Conservation (phyloP, 2,113 vertebrate genomes). For the Trematocara variabile region DNA sequence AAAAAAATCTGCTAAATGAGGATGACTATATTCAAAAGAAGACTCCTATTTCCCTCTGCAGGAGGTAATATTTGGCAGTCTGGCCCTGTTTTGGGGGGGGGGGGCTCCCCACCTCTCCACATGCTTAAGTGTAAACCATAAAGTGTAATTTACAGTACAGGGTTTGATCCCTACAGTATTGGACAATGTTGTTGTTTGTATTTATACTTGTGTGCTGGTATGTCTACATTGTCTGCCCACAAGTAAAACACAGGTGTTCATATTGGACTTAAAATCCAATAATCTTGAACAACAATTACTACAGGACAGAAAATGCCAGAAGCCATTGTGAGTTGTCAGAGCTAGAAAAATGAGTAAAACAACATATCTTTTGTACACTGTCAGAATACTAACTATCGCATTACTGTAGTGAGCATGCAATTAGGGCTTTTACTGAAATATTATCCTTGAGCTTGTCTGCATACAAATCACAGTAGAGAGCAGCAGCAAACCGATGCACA, state of each 20-base stretch:
- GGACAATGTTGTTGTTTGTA: background rate
- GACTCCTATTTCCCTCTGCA: background rate
- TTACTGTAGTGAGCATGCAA: background rate
- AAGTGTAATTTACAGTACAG: background rate
- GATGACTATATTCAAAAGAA: background rate
- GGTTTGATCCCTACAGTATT: background rate
- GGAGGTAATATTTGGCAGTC: background rate
- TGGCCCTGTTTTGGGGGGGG: background rate
- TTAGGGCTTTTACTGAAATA: background rate
- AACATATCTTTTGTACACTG: background rate
- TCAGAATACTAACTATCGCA: background rate
- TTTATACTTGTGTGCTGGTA: background rate
- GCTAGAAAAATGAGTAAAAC: background rate
- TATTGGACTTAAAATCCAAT: background rate
- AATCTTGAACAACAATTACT: background rate
- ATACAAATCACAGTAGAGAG: background rate
- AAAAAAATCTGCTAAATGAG: background rate
- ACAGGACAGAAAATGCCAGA: background rate
- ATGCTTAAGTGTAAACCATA: background rate
- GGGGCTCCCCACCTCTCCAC: fast-evolving
- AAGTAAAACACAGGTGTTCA: background rate
- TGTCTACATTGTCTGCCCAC: background rate
- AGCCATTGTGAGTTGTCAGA: fast-evolving
- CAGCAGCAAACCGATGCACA: background rate
- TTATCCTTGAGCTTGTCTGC: background rate